These are phyloP conservation scores for Orchesella flavescens DNA, from an alignment of 2,888 invertebrate genomes.

Conservation along the genomic window DNA sequence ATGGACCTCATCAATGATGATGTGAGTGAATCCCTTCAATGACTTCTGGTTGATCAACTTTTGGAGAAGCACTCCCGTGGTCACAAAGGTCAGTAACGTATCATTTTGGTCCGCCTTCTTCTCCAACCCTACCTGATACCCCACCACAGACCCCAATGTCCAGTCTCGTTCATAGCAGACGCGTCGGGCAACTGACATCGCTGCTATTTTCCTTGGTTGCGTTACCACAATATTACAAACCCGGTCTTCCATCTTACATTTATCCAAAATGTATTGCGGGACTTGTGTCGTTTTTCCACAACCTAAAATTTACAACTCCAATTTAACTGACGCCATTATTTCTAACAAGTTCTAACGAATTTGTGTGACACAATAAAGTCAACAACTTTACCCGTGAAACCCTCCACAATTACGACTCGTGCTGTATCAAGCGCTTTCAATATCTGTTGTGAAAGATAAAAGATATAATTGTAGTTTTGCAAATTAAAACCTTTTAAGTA, in stretches of 20 bases:
- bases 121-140: conserved; percentile 89
- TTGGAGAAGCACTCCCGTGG: conserved; percentile 90
- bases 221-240: conserved; percentile 93
- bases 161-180: conserved; percentile 91
- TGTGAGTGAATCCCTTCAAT: conserved; percentile 87
- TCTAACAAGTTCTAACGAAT: no score
- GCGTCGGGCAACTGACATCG: conserved; percentile 89
- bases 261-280: conserved; percentile 92
- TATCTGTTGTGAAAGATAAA: conserved; percentile 67
- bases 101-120: conserved; percentile 78
- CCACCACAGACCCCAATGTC: conserved; percentile 87
- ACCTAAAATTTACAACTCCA: no score
- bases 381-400: conserved; percentile 83
- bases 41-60: conserved; percentile 82
- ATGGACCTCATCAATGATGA: conserved; percentile 94
- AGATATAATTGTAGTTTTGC: no score
- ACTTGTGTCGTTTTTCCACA: conserved; percentile 95
- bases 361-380: no score
- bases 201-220: conserved; percentile 94
- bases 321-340: no score
- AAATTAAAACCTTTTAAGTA: no score
- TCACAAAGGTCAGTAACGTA: conserved; percentile 88
- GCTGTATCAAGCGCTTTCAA: conserved; percentile 62
- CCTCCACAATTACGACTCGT: conserved; percentile 74
- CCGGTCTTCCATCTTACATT: conserved; percentile 79